Base-by-base conservation (phyloP, 2,113 vertebrate genomes). In the Diadophis punctatus region DNA sequence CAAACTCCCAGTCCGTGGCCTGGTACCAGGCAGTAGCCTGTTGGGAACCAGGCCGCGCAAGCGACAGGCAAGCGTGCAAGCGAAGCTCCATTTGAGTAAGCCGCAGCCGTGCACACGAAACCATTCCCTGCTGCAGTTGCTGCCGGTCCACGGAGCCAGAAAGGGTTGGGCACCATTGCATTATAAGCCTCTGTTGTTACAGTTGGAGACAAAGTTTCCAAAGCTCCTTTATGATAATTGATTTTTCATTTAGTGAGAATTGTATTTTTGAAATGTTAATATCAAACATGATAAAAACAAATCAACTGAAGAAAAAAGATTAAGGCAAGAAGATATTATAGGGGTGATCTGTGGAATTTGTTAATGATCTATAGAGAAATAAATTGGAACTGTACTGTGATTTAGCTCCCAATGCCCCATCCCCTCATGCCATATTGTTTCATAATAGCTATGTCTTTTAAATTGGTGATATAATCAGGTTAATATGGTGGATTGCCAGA, bases 401-500 rank as follows among this genome's bases (percentile, higher is more conserved):
- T 60, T 93, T 86, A 95, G 46, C 88, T 68, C 68, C 91, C 93
- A 87, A 20, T 74, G 80, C 43, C 91, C 8, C 23, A 90, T 93
- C 46, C 51, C n/a, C 25, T 92, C 93, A n/a, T 93, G 55, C 91
- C 60, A 53, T 94, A 46, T 94, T 96, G 74, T 4, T 93, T 96
- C 93, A 90, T 84, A 48, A 93, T 95, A 92, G 91, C 20, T 48
- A 43, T 88, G 9, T 94, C 86, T 95, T 89, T 90, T 87, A 93
- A 86, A 93, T 10, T 93, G 88, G 58, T 95, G 74, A 14, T 94
- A 87, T 88, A 91, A 94, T 55, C 90, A 93, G 86, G 92, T 80
- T 92, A 89, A 88, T 90, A 93, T 94, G 94, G 84, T 88, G 92
- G 58, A 85, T 91, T 95, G 91, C 90, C 93, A 94, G 49, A 94